Percentiles rank a stretch among this genome's conserved stretches.
phyloP scores from a whole-genome alignment of 2,113 vertebrate species.

The Telmatochromis sp. region DNA sequence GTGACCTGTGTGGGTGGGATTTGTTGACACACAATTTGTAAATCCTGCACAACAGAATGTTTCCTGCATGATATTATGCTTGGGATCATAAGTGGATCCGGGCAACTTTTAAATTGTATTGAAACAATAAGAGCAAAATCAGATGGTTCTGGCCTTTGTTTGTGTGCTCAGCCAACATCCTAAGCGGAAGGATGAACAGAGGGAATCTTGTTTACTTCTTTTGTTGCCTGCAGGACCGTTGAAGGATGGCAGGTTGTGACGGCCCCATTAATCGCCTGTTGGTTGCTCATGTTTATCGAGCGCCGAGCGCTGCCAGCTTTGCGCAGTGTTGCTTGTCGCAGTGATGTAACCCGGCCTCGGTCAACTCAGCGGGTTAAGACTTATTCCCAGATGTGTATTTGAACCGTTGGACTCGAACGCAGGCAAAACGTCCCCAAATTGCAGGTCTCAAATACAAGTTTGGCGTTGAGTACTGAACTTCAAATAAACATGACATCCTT shows the following conservation, averaged over 20 bases:
- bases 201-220: conserved; percentile 26
- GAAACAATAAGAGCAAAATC: not conserved
- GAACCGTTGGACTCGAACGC: not conserved
- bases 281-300: conserved; percentile 3
- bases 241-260: not conserved
- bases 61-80: conserved; percentile 23
- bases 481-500: not conserved
- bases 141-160: not conserved
- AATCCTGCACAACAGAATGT: conserved; percentile 25
- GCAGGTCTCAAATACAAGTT: not conserved
- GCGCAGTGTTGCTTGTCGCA: not conserved
- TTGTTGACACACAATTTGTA: conserved; percentile 26
- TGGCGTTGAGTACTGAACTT: not conserved
- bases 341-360: not conserved
- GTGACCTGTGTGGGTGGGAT: conserved; percentile 7
- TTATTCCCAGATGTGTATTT: conserved; percentile 25
- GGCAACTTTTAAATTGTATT: not conserved
- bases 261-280: not conserved
- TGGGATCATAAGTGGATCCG: not conserved
- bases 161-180: not conserved
- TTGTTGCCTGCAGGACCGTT: not conserved
- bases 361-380: not conserved
- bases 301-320: conserved; percentile 1
- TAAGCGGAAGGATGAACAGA: not conserved
- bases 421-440: not conserved